Evolutionary conservation across 2,888 invertebrate genomes (phyloP), one percentile per base, ranked within the genome.

Genomic region (Drosophila nr. perissopoda): DNA sequence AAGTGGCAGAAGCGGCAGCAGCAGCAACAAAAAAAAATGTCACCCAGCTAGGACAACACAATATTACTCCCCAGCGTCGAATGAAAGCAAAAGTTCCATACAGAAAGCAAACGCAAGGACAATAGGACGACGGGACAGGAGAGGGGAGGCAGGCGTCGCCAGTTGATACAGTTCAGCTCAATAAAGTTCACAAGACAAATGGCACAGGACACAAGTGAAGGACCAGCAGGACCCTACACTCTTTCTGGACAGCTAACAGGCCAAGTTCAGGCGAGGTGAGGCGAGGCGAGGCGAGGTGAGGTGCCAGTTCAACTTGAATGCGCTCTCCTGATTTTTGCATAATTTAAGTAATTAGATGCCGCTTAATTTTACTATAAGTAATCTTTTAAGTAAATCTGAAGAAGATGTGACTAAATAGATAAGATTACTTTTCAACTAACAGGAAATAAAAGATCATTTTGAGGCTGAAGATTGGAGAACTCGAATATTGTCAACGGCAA

Each of bases 61-160:
- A 76, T 89, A 84, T 78, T 82, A 85, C 85, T 88, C 88, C 85
- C 84, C 34, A 73, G 82, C 73, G 89, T 75, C 71, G 76, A 91
- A 84, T 89, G 91, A 91, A 91, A 91, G 89, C 85, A 91, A 92
- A 92, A 92, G 91, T 91, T 90, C 70, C 29, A 29, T 16, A 56
- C 57, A 51, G 7, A 45, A 45, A 21, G 21, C 45, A 45, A 45
- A 25, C 45, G 63, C 64, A 31, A 36, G 64, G 67, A 33, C 59
- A 53, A 58, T 52, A 45, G 52, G 48, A 45, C 25, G 13, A 54
- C 11, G 25, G 45, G n/a, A n/a, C 11, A 33, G 31, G n/a, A 38
- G 10, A 8, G 8, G 27, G 1, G 29, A 31, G 40, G 31, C 38
- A 33, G 13, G 48, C n/a, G 13, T 58, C 10, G 38, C 2, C 38